A percentile compares a stretch with the other conserved stretches of the same genome.
phyloP scores from a whole-genome alignment of 2,888 invertebrate species.

The Oxytorus armatus region DNA sequence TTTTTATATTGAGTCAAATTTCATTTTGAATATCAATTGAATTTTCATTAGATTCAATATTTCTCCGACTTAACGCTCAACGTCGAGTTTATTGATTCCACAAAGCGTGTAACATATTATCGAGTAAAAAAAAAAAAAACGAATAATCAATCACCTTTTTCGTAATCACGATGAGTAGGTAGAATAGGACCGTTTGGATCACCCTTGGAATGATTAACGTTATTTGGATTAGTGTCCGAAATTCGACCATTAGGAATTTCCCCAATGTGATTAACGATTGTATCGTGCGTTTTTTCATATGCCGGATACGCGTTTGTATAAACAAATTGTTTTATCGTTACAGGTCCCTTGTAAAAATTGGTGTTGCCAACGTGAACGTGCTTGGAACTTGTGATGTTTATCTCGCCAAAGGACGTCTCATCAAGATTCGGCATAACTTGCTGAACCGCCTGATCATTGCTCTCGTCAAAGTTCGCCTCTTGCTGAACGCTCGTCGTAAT shows the following conservation, averaged over 20 bases:
- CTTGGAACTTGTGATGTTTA: constrained; percentile 88
- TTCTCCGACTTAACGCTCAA: too few species aligned
- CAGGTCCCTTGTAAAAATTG: constrained; percentile 91
- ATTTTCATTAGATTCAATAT: too few species aligned
- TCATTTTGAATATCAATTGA: too few species aligned
- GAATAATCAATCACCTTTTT: constrained; percentile 51
- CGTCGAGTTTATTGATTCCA: too few species aligned
- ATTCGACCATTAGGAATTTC: constrained; percentile 34
- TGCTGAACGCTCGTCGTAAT: constrained; percentile 58
- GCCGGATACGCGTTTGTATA: constrained; percentile 81
- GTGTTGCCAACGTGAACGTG: constrained; percentile 92
- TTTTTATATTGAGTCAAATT: too few species aligned
- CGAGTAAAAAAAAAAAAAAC: neutral
- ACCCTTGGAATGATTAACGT: constrained; percentile 10
- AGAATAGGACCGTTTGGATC: constrained; percentile 1
- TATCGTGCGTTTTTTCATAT: constrained; percentile 58
- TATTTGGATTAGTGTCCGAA: constrained; percentile 54
- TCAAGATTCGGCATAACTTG: constrained; percentile 75
- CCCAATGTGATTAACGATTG: neutral
- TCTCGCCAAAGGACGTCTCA: constrained; percentile 86
- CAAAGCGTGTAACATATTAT: too few species aligned
- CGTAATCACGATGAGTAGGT: constrained; percentile 4
- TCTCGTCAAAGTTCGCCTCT: constrained; percentile 54
- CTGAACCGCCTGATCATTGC: constrained; percentile 8
- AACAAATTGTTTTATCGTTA: constrained; percentile 91